Base-by-base conservation (phyloP, 2,888 invertebrate genomes). In the Branchellion lobata region DNA sequence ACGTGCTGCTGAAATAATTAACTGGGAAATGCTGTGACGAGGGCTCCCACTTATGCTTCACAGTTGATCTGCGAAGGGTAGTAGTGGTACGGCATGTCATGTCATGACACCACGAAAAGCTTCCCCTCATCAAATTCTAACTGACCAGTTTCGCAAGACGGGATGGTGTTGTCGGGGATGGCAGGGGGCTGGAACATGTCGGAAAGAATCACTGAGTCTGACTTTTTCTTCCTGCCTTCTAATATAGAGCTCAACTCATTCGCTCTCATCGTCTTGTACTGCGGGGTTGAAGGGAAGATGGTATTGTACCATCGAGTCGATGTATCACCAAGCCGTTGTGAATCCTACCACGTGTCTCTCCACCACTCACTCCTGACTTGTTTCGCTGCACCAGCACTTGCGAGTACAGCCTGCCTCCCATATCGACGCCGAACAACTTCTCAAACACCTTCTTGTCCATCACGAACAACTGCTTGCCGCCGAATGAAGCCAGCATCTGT, bases 251-350 rank as follows among this genome's bases (percentile, higher is more conserved):
- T 31, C 77, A 77, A 31, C 31, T 77, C 77, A 33, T 65, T 65
- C 14, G 65, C 77, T 65, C 77, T 65, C n/a, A 65, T 24, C 24
- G 77, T 77, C 33, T 77, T 77, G 57, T 77, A 77, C 77, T 77
- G 57, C 27, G 8, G 75, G 0, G 31, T 27, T 2, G 24, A 33
- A 47, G 47, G 8, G 8, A n/a, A n/a, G n/a, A n/a, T n/a, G n/a
- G n/a, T n/a, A n/a, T n/a, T n/a, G 18, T 47, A 47, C 18, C 18
- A 14, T 47, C 47, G 18, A 47, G 47, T 8, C 47, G 8, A 14
- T 8, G 18, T 14, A 47, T 14, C 47, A 47, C 18, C 47, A 47
- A 47, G 11, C 11, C 47, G 18, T 14, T 47, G 47, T 18, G 11
- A 47, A 14, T 8, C 18, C 47, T n/a, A n/a, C n/a, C n/a, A n/a